Evolutionary conservation across 2,113 vertebrate genomes (phyloP).

Genomic region (Tonatia bakeri): DNA sequence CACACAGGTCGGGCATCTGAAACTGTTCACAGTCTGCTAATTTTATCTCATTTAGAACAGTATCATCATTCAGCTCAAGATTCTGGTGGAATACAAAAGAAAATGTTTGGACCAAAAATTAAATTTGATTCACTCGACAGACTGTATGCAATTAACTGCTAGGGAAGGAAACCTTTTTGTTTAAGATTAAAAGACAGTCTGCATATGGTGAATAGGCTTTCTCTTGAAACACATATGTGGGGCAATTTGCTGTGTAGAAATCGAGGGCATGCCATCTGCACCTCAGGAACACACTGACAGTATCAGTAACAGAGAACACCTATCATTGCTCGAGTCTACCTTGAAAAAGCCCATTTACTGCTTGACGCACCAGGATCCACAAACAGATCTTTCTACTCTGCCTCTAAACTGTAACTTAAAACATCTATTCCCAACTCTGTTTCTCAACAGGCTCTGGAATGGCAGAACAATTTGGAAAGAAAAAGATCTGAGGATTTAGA

Average conservation of each 20-base stretch:
- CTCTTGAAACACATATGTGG: background rate
- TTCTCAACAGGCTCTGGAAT: background rate
- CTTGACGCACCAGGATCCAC: background rate
- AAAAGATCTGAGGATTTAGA: slow-evolving; percentile 6
- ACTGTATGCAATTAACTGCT: background rate
- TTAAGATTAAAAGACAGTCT: background rate
- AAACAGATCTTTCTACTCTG: background rate
- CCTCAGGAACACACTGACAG: background rate
- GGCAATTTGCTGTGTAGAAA: background rate
- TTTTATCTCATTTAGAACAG: slow-evolving; percentile 89
- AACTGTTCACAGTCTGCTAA: slow-evolving; percentile 87
- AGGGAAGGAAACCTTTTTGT: background rate
- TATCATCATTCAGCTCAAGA: slow-evolving; percentile 91
- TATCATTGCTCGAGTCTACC: background rate
- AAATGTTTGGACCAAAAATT: slow-evolving; percentile 41
- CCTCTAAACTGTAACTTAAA: background rate
- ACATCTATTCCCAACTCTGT: background rate
- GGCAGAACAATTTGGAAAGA: background rate
- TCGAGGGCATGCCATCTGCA: background rate
- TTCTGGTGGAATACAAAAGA: slow-evolving; percentile 81
- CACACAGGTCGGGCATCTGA: slow-evolving; percentile 88
- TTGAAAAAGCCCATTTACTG: background rate
- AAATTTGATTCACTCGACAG: background rate
- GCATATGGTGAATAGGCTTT: background rate
- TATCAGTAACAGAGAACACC: background rate